phyloP scores from a whole-genome alignment of 2,113 vertebrate species.

The Sprattus sprattus region DNA sequence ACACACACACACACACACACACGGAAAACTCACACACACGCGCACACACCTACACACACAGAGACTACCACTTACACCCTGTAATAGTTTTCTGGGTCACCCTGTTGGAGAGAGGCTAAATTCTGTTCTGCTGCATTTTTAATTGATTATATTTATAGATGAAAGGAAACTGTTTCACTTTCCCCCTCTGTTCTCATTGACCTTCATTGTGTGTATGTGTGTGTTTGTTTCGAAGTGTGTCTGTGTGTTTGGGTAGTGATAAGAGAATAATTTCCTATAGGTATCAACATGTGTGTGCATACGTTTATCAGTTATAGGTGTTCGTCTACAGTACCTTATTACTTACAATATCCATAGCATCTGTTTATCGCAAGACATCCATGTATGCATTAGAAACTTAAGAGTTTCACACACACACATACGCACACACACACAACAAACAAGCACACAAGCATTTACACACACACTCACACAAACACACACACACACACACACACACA shows the following conservation, averaged over 20 bases:
- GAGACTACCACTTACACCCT: not conserved
- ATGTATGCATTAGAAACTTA: not conserved
- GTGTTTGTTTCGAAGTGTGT: not conserved
- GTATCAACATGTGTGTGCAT: not conserved
- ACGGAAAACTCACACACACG: not conserved
- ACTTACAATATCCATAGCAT: not conserved
- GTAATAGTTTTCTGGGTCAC: slow-evolving; percentile 32
- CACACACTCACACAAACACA: not conserved
- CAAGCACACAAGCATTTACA: not conserved
- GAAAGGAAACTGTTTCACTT: slow-evolving; percentile 13
- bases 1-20: not conserved
- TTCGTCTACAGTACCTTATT: not conserved
- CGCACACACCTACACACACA: not conserved
- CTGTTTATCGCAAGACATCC: not conserved
- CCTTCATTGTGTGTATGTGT: slow-evolving; percentile 6
- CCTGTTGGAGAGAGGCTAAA: slow-evolving; percentile 31
- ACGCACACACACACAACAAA: not conserved
- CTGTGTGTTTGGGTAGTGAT: not conserved
- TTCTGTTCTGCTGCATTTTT: slow-evolving; percentile 20
- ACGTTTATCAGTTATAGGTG: not conserved
- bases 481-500: not conserved
- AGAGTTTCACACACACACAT: not conserved
- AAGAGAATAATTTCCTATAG: no score
- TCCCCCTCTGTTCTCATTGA: not conserved
- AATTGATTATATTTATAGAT: slow-evolving; percentile 35